Percentiles rank a stretch among this genome's conserved stretches.
These are phyloP conservation scores for Anthoscopus minutus DNA, from an alignment of 2,113 vertebrate genomes.

Conservation along the genomic window DNA sequence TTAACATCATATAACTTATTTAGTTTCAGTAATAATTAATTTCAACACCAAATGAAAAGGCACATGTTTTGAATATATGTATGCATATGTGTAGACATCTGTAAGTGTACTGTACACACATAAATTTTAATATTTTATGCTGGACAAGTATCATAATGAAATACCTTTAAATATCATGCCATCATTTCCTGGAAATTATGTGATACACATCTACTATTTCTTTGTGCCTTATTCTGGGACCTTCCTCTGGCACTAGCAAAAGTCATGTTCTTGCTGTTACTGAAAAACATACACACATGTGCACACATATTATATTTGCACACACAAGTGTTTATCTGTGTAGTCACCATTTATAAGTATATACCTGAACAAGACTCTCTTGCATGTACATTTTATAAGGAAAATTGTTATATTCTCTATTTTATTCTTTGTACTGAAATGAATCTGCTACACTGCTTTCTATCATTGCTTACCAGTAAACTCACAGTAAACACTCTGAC, in stretches of 20 bases:
- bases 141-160: background rate
- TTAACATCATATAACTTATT: background rate
- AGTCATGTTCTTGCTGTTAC: background rate
- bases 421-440: background rate
- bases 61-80: background rate
- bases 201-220: background rate
- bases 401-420: background rate
- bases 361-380: background rate
- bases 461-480: background rate
- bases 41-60: background rate
- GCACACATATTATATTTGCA: background rate
- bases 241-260: background rate
- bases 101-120: background rate
- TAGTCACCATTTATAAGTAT: background rate
- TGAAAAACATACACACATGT: background rate
- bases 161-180: background rate
- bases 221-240: background rate
- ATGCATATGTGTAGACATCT: background rate
- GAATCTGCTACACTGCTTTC: background rate
- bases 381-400: background rate
- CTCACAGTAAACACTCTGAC: background rate
- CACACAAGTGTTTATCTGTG: background rate
- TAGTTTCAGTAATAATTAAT: background rate
- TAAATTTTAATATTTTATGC: background rate
- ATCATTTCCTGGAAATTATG: background rate